Percentiles rank a stretch among this genome's conserved stretches.
Conservation (phyloP, 1,140 invertebrate genomes). For the Platorchestia sp. region DNA sequence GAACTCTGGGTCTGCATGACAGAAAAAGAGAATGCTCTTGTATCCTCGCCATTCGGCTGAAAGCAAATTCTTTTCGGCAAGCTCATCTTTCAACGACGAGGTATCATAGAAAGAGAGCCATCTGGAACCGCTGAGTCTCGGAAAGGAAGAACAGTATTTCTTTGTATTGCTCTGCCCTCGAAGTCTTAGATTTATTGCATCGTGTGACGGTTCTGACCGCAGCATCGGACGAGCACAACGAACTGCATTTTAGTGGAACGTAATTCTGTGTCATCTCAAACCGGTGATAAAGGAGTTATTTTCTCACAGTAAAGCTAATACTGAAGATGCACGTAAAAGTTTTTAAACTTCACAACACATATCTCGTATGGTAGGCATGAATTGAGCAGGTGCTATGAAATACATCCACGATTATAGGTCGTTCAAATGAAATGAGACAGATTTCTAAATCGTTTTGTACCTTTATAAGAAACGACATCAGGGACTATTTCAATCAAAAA, state of each 20-base stretch:
- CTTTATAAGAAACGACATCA: no score
- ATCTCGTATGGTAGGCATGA: background rate
- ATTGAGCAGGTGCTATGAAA: background rate
- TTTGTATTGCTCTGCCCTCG: slow-evolving; percentile 1
- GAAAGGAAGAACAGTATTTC: slow-evolving; percentile 43
- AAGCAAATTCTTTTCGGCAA: background rate
- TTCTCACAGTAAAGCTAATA: background rate
- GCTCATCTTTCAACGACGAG: slow-evolving; percentile 45
- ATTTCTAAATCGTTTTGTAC: no score
- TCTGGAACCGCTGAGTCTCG: background rate
- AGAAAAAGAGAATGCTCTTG: background rate
- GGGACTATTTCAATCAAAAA: no score
- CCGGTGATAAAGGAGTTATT: background rate
- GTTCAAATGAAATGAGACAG: no score
- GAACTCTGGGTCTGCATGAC: background rate
- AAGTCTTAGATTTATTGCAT: background rate
- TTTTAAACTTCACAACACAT: background rate
- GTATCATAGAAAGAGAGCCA: slow-evolving; percentile 39
- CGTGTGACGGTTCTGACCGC: slow-evolving; percentile 11
- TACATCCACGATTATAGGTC: no score
- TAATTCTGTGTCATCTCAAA: background rate
- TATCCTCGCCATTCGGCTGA: background rate
- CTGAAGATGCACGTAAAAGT: background rate
- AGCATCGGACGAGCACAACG: background rate
- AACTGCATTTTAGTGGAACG: background rate